Evolutionary conservation across 1,140 invertebrate genomes (phyloP).

Genomic region (Araneus ventricosus): DNA sequence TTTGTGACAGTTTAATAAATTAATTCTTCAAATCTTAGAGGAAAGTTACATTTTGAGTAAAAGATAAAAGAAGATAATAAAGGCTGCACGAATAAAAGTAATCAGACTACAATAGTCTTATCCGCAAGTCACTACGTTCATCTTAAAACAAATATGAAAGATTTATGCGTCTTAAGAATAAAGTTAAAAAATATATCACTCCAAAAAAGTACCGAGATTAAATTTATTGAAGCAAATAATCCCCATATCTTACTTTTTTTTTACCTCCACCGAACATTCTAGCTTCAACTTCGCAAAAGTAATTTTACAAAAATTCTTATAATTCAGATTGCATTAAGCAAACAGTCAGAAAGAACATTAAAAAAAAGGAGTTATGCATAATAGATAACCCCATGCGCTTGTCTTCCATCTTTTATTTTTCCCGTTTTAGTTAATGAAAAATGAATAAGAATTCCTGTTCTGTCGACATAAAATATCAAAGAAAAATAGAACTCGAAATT

Average conservation of each 20-base stretch:
- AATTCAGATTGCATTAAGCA: background rate
- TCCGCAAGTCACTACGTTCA: too few relatives aligned
- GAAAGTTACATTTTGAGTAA: background rate
- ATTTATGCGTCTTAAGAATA: background rate
- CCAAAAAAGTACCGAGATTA: constrained; percentile 4
- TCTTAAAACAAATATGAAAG: background rate
- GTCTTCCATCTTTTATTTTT: background rate
- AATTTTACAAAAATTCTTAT: background rate
- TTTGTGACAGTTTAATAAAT: background rate
- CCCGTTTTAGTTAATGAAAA: constrained; percentile 11
- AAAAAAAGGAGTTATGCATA: constrained; percentile 6
- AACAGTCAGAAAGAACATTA: background rate
- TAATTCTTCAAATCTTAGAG: background rate
- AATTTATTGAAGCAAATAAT: constrained; percentile 18
- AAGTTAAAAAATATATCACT: background rate
- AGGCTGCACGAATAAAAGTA: background rate
- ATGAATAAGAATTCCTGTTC: background rate
- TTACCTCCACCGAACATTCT: background rate
- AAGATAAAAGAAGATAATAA: background rate
- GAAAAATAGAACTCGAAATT: constrained; percentile 31
- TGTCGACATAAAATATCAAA: constrained; percentile 22
- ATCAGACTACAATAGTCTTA: background rate
- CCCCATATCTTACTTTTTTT: background rate
- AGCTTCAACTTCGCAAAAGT: background rate
- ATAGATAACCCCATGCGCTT: background rate